phyloP scores from a whole-genome alignment of 2,113 vertebrate species.

The Puffinus mauretanicus region DNA sequence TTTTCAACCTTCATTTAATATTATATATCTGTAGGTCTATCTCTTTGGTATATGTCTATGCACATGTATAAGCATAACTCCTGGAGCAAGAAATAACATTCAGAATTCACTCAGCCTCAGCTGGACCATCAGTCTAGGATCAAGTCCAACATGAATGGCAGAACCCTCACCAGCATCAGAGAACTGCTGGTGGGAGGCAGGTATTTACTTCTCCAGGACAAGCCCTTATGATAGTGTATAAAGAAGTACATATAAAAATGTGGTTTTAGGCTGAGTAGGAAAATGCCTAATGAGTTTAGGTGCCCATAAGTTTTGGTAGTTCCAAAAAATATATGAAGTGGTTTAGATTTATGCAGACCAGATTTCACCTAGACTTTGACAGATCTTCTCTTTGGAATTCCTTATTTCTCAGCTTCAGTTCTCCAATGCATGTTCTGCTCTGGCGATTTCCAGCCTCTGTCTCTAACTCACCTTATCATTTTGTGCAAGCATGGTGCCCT shows the following conservation, averaged over 20 bases:
- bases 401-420: not conserved
- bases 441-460: fast-evolving
- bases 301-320: not conserved
- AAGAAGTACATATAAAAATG: not conserved
- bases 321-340: not conserved
- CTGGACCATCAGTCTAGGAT: not conserved
- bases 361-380: not conserved
- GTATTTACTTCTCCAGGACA: not conserved
- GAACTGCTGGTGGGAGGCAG: not conserved
- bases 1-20: not conserved
- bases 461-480: not conserved
- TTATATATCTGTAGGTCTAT: not conserved
- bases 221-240: fast-evolving
- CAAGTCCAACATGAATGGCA: not conserved
- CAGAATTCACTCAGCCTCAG: not conserved
- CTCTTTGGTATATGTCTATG: too few relatives aligned
- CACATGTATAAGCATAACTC: not conserved
- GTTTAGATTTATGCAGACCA: not conserved
- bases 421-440: not conserved
- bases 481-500: not conserved
- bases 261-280: not conserved
- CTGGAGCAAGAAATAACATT: not conserved
- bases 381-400: not conserved
- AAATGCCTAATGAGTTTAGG: not conserved
- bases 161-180: not conserved